Evolutionary conservation across 1,140 invertebrate species (phyloP).

Genomic region (Xylocopa sonorina): DNA sequence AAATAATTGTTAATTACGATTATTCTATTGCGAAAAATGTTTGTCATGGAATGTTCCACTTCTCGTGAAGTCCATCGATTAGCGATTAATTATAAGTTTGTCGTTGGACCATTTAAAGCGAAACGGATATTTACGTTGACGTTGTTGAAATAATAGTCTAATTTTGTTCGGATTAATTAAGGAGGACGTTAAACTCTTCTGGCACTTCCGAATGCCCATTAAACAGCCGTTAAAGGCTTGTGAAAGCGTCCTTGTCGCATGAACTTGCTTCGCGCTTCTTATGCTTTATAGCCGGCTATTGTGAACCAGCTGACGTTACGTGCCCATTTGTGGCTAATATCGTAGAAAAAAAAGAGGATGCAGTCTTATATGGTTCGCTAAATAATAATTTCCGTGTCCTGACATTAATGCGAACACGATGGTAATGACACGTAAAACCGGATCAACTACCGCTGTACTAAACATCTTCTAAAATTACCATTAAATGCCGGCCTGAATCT

Average conservation of each 20-base stretch:
- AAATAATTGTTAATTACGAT: too few relatives aligned
- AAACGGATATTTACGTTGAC: background rate
- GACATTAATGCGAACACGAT: too few relatives aligned
- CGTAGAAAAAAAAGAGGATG: too few relatives aligned
- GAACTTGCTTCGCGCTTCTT: constrained; percentile 69
- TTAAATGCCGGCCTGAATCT: too few relatives aligned
- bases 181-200: background rate
- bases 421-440: too few relatives aligned
- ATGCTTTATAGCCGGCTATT: constrained; percentile 50
- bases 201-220: background rate
- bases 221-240: constrained; percentile 47
- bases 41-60: background rate
- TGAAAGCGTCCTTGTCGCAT: constrained; percentile 78
- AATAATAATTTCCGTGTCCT: background rate
- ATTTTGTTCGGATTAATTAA: background rate
- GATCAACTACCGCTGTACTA: too few relatives aligned
- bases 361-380: background rate
- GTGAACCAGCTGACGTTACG: constrained; percentile 14
- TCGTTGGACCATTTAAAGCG: background rate
- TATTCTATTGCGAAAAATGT: too few relatives aligned
- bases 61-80: background rate
- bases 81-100: background rate
- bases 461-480: too few relatives aligned
- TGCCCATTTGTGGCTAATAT: background rate
- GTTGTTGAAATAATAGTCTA: background rate